Conservation (phyloP, 2,888 invertebrate species). For the Linnaemya tessellans region DNA sequence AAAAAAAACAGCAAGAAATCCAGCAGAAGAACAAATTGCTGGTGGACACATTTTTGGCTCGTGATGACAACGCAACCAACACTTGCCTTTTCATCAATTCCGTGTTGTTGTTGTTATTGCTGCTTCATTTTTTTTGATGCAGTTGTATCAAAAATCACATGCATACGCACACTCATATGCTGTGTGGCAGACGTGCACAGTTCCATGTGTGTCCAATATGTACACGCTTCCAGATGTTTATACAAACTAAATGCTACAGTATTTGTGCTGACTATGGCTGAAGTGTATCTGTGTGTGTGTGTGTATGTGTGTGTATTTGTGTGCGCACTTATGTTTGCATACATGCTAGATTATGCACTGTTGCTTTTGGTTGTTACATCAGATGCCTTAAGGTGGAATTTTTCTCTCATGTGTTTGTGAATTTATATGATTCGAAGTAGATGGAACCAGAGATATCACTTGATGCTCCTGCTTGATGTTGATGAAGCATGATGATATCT, state of each 20-base stretch:
- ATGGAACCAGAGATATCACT: conserved; percentile 21
- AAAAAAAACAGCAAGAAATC: neutral
- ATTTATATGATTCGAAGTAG: conserved; percentile 9
- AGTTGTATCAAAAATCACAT: conserved; percentile 12
- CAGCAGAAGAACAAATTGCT: conserved; percentile 53
- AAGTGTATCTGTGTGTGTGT: neutral
- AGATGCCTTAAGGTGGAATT: conserved; percentile 52
- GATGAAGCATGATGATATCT: conserved; percentile 53
- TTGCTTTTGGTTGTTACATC: conserved; percentile 56
- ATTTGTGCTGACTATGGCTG: neutral
- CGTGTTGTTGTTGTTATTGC: neutral
- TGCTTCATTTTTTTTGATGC: conserved; percentile 14
- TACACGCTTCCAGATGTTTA: conserved; percentile 12
- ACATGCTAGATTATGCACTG: conserved; percentile 62
- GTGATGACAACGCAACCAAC: conserved; percentile 66
- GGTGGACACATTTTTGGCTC: conserved; percentile 66
- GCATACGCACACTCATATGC: conserved; percentile 10
- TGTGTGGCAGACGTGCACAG: conserved; percentile 15
- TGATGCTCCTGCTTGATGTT: conserved; percentile 34
- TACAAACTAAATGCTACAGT: conserved; percentile 11
- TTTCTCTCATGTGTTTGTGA: conserved; percentile 16
- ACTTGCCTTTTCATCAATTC: conserved; percentile 68
- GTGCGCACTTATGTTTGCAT: neutral
- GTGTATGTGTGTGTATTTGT: neutral
- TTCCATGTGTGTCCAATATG: conserved; percentile 24